Base-by-base conservation (phyloP, 2,888 invertebrate species). In the Xestoiulus laeticollis region DNA sequence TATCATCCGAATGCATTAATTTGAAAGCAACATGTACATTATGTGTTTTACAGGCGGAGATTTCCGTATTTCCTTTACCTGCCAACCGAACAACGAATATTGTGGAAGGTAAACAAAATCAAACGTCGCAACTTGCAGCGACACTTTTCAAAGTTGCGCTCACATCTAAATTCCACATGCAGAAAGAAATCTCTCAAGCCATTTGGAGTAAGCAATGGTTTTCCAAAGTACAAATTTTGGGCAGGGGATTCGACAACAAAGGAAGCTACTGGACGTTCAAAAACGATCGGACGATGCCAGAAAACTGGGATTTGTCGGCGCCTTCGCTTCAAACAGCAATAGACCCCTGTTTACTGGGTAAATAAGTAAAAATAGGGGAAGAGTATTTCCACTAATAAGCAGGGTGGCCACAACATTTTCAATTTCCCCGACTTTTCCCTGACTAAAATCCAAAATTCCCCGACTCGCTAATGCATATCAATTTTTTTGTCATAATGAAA, bases 1-100 rank as follows among this genome's bases (percentile, higher is more conserved):
- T 43, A 43, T 8, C 43, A 43, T 8, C 5, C 43, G 6, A 43
- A 43, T 43, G 43, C 43, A 43, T 8, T 43, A 8, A 8, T 43
- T 10, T 10, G 43, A 10, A 43, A 43, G 10, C 5, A 43, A 43
- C 43, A 8, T 10, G 5, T 10, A 43, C 43, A 43, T 43, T 43
- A 8, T 43, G 43, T 43, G 43, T 3, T n/a, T 59, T 59, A 4
- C n/a, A 59, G 59, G 22, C 19, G 8, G 8, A 59, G 59, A 59
- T 59, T 59, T 59, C 59, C 59, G 22, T 59, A 59, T 59, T 59
- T 59, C 59, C 59, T 59, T 59, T 59, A 59, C 59, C 19, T 59
- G 59, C 59, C 59, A 19, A 59, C 19, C n/a, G 22, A 59, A 59
- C n/a, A 59, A n/a, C 59, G 8, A 59, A 1, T n/a, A 8, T n/a